Percentiles rank a stretch among this genome's conserved stretches.
These are phyloP conservation scores for Gila orcuttii DNA, from an alignment of 2,113 vertebrate species.

Conservation along the genomic window DNA sequence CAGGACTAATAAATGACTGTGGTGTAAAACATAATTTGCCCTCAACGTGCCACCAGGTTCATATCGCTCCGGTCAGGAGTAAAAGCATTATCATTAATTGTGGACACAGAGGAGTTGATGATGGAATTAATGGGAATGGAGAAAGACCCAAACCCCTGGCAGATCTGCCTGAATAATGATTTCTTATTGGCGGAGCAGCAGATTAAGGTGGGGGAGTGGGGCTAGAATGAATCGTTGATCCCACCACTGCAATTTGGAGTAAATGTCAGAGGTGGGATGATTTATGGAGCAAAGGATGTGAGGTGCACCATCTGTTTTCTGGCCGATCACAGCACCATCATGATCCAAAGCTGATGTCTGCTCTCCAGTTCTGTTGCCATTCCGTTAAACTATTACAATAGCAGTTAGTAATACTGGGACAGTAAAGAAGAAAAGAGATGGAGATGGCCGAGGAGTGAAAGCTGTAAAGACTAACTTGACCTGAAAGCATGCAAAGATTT, in stretches of 20 bases:
- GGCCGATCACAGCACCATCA: slow-evolving; percentile 40
- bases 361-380: not conserved
- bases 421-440: not conserved
- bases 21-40: slow-evolving; percentile 4
- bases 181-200: not conserved
- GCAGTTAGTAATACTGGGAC: not conserved
- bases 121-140: slow-evolving; percentile 56
- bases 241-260: slow-evolving; percentile 62
- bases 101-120: slow-evolving; percentile 34
- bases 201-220: slow-evolving; percentile 13
- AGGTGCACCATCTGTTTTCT: slow-evolving; percentile 60
- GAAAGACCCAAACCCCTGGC: slow-evolving; percentile 44
- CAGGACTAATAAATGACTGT: not conserved
- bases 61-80: slow-evolving; percentile 34
- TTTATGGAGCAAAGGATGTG: slow-evolving; percentile 63
- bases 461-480: too few relatives aligned
- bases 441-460: too few relatives aligned
- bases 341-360: slow-evolving; percentile 44
- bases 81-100: slow-evolving; percentile 46
- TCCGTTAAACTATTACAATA: not conserved
- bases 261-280: slow-evolving; percentile 61
- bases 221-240: slow-evolving; percentile 36
- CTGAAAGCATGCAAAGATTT: too few relatives aligned
- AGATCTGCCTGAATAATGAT: not conserved
- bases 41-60: not conserved